Evolutionary conservation across 2,113 vertebrate genomes (phyloP).

Genomic region (Psittacus erithacus): DNA sequence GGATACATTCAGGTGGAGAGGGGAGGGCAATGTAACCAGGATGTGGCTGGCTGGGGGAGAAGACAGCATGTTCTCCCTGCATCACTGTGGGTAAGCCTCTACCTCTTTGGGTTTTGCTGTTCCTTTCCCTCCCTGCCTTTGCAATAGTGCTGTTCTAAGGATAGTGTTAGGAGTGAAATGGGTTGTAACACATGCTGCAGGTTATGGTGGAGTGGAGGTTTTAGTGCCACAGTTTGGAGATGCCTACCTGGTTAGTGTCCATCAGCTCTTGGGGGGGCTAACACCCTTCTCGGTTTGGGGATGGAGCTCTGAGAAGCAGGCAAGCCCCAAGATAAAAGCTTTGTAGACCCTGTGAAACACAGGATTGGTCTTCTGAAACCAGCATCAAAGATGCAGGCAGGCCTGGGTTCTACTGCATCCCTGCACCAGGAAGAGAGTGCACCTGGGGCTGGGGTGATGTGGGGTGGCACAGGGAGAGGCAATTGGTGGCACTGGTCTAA

Average conservation of each 20-base stretch:
- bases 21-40: background rate
- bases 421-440: background rate
- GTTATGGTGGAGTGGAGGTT: background rate
- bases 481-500: background rate
- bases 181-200: background rate
- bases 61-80: rapidly evolving
- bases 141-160: background rate
- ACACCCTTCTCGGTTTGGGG: background rate
- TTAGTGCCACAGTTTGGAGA: background rate
- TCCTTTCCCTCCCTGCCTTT: background rate
- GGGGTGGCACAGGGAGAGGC: background rate
- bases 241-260: background rate
- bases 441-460: background rate
- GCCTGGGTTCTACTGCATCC: background rate
- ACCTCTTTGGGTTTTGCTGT: background rate
- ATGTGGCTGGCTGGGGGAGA: background rate
- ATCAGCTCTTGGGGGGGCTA: background rate
- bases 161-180: background rate
- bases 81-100: background rate
- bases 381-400: background rate
- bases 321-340: background rate
- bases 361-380: background rate
- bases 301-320: background rate
- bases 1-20: background rate
- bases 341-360: background rate